phyloP scores from a whole-genome alignment of 2,797 vertebrate genomes.

The Tokudaia muenninki region DNA sequence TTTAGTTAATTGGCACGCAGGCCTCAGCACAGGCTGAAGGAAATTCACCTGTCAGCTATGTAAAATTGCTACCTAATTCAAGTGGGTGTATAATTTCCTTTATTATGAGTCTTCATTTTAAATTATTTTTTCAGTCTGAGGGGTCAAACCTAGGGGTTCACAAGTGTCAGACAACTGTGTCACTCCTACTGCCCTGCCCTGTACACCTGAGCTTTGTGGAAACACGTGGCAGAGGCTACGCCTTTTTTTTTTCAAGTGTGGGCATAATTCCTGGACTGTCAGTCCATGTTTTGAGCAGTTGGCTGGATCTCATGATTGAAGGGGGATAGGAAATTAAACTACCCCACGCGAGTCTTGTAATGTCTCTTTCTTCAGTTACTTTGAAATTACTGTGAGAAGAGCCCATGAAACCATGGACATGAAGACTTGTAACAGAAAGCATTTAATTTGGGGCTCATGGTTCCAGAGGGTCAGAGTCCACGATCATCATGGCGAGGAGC shows the following conservation, averaged over 20 bases:
- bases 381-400: background rate
- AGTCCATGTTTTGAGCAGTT: background rate
- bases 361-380: background rate
- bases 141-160: background rate
- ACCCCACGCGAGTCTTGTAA: background rate
- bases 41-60: background rate
- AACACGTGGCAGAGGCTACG: background rate
- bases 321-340: background rate
- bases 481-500: background rate
- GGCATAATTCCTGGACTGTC: background rate
- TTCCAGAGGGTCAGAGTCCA: background rate
- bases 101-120: background rate
- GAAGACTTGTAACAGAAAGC: background rate
- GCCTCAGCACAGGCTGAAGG: background rate
- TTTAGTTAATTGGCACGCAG: background rate
- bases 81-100: background rate
- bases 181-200: background rate
- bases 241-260: background rate
- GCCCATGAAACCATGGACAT: too few species aligned
- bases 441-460: background rate
- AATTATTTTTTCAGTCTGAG: background rate
- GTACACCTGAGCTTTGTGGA: background rate
- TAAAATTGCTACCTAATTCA: conserved; percentile 27
- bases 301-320: background rate
- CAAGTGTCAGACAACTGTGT: too few species aligned